phyloP scores from a whole-genome alignment of 1,140 invertebrate species.

The Microvelia longipes region DNA sequence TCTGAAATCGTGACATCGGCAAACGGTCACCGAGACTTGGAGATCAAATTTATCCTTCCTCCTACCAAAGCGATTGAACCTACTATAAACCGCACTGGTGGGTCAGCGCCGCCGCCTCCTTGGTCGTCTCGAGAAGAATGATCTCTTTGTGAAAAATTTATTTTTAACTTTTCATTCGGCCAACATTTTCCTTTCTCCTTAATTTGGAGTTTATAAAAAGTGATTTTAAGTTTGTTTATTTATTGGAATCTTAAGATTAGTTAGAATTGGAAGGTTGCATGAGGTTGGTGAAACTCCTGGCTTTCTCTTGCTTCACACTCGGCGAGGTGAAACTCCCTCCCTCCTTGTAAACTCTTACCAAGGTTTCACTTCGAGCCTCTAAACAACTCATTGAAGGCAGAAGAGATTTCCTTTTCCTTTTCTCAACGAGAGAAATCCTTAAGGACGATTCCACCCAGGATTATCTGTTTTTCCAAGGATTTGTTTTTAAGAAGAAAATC shows the following conservation, averaged over 20 bases:
- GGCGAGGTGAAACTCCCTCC: background rate
- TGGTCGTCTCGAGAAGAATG: background rate
- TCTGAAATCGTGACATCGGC: slow-evolving; percentile 60
- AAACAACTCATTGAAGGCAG: background rate
- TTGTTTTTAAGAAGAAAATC: too few relatives aligned
- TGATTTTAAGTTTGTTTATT: too few relatives aligned
- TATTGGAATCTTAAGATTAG: too few relatives aligned
- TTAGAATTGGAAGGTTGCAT: background rate
- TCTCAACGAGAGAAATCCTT: background rate
- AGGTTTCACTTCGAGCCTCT: background rate
- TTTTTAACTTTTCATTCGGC: too few relatives aligned
- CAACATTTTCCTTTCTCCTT: too few relatives aligned
- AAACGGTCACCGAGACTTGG: slow-evolving; percentile 56
- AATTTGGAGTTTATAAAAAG: too few relatives aligned
- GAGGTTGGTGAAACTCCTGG: background rate
- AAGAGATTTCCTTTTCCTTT: background rate
- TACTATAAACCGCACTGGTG: background rate
- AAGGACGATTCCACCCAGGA: too few relatives aligned
- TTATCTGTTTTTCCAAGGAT: too few relatives aligned
- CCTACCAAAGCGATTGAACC: slow-evolving; percentile 14
- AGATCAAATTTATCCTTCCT: slow-evolving; percentile 55
- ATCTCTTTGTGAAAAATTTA: background rate
- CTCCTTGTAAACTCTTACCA: background rate
- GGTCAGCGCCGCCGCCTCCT: slow-evolving; percentile 13
- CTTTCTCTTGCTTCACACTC: background rate